Evolutionary conservation across 2,888 invertebrate species (phyloP), one percentile per base, ranked within the genome.

Genomic region (Pollenia angustigena): DNA sequence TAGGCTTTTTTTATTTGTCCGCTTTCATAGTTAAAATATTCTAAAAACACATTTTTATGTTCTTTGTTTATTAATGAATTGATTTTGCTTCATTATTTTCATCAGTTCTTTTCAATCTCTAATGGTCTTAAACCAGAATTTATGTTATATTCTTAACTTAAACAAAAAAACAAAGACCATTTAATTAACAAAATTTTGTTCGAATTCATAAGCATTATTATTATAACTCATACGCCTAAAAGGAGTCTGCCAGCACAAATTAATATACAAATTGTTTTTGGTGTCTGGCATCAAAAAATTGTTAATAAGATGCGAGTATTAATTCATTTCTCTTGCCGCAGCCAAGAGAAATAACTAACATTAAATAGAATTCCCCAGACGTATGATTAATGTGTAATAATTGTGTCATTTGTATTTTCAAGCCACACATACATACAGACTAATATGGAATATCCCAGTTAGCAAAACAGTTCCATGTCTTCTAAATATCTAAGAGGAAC

Each of bases 281-380:
- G 32, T 64, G 64, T 16, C 64, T 64, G 64, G 44, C 64, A 64
- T 16, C 9, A 44, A 64, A 18, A 18, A 64, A 64, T 64, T 64
- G 64, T 64, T 64, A 64, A 46, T 64, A 44, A 46, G 64, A 46
- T 46, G 46, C 18, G 64, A 64, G 64, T 18, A 16, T 54, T 40
- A 54, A 42, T 42, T 54, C 16, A 71, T 71, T 71, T 71, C 32
- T 52, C 52, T 71, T 71, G 54, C 69, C 69, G 54, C 42, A 54
- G 8, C 42, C 54, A 52, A 42, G 16, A 8, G 42, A 71, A 11
- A 32, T 32, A 32, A 32, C 32, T 54, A 16, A 71, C 16, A 44
- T 42, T 42, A 18, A 71, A 46, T 46, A 18, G 16, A 64, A 64
- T 46, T 14, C 42, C 42, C 40, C 12, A 71, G 69, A 71, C 54